Evolutionary conservation across 2,797 vertebrate species (phyloP).

Genomic region (Tauraco hartlaubi): DNA sequence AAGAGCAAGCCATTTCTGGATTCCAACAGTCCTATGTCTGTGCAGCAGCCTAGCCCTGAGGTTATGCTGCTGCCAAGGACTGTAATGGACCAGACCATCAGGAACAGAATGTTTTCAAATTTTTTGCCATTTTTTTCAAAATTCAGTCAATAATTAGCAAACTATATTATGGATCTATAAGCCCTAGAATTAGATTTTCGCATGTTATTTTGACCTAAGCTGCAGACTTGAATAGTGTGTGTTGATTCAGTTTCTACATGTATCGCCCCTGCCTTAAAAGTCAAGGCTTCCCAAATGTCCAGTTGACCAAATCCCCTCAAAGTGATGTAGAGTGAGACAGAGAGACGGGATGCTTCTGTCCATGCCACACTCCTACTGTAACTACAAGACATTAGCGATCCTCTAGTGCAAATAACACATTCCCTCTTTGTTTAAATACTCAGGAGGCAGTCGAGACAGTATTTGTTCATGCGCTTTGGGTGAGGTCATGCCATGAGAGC

Average conservation of each 20-base stretch:
- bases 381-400: not conserved
- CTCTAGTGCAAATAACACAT: not conserved
- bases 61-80: not conserved
- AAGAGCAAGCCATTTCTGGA: not conserved
- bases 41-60: not conserved
- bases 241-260: not conserved
- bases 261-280: not conserved
- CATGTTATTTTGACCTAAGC: not conserved
- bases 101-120: not conserved
- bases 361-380: not conserved
- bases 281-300: not conserved
- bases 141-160: not conserved
- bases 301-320: not conserved
- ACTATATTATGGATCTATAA: not conserved
- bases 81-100: not conserved
- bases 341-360: not conserved
- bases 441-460: accelerated
- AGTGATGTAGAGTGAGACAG: not conserved
- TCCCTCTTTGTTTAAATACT: not conserved
- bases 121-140: not conserved
- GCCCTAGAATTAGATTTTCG: not conserved
- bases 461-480: not conserved
- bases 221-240: not conserved
- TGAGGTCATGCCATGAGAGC: not conserved
- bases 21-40: not conserved